These are phyloP conservation scores for Dipodomys ordii DNA, from an alignment of 2,113 vertebrate species.

Conservation along the genomic window DNA sequence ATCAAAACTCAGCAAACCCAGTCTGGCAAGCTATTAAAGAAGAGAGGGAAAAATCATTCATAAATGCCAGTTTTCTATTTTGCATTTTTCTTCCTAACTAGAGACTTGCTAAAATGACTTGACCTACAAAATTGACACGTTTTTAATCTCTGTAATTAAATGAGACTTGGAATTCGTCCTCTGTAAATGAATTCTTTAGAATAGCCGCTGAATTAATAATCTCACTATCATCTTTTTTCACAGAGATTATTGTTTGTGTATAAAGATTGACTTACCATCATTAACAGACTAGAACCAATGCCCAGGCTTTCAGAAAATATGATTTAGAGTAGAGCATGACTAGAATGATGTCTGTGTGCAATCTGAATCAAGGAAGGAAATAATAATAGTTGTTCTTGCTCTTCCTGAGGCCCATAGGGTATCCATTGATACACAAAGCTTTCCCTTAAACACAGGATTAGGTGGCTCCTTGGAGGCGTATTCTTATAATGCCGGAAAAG, in stretches of 20 bases:
- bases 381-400: background rate
- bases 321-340: background rate
- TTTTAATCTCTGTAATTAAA: conserved; percentile 61
- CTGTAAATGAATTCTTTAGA: conserved; percentile 52
- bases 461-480: background rate
- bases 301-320: conserved; percentile 25
- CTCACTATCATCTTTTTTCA: conserved; percentile 6
- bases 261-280: conserved; percentile 58
- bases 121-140: conserved; percentile 14
- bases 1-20: background rate
- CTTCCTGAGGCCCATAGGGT: background rate
- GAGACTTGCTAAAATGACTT: conserved; percentile 48
- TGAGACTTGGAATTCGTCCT: conserved; percentile 25
- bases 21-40: background rate
- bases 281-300: background rate
- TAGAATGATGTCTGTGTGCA: conserved; percentile 14
- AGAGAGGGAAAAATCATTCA: background rate
- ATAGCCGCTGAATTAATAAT: conserved; percentile 40
- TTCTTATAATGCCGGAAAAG: conserved; percentile 47
- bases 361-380: conserved; percentile 34
- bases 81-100: conserved; percentile 10
- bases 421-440: background rate
- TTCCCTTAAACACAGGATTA: conserved; percentile 10
- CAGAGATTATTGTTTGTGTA: conserved; percentile 46
- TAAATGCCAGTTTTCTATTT: conserved; percentile 41